Conservation (phyloP, 2,888 invertebrate species). For the Ennomos erosarius region DNA sequence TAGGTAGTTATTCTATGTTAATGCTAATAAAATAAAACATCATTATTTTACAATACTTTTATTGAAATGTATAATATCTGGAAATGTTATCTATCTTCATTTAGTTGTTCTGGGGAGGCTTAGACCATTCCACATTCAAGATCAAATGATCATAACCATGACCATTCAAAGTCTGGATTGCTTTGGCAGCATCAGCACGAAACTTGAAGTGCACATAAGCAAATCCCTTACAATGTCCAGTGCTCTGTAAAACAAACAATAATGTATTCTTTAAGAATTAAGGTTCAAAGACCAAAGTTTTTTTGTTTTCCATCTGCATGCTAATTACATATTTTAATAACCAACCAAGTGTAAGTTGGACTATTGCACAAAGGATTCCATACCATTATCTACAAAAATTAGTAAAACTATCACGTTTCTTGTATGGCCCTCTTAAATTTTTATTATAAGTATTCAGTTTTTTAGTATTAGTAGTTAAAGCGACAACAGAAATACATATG, state of each 20-base stretch:
- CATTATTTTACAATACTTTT: conserved; percentile 33
- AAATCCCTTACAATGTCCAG: conserved; percentile 97
- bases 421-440: too few species aligned
- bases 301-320: too few species aligned
- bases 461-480: too few species aligned
- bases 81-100: conserved; percentile 41
- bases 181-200: conserved; percentile 95
- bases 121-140: conserved; percentile 99
- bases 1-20: too few species aligned
- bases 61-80: conserved; percentile 50
- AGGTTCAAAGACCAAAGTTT: too few species aligned
- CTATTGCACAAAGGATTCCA: too few species aligned
- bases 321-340: too few species aligned
- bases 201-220: conserved; percentile 99
- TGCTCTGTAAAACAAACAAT: conserved; percentile 78
- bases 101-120: conserved; percentile 87
- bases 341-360: too few species aligned
- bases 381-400: too few species aligned
- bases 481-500: too few species aligned
- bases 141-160: conserved; percentile 99
- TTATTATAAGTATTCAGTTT: too few species aligned
- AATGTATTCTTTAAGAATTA: background rate
- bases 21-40: background rate
- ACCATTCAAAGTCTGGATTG: conserved; percentile 95
- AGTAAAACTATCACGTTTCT: too few species aligned